Evolutionary conservation across 2,797 vertebrate species (phyloP).

Genomic region (Meriones psammophilus): DNA sequence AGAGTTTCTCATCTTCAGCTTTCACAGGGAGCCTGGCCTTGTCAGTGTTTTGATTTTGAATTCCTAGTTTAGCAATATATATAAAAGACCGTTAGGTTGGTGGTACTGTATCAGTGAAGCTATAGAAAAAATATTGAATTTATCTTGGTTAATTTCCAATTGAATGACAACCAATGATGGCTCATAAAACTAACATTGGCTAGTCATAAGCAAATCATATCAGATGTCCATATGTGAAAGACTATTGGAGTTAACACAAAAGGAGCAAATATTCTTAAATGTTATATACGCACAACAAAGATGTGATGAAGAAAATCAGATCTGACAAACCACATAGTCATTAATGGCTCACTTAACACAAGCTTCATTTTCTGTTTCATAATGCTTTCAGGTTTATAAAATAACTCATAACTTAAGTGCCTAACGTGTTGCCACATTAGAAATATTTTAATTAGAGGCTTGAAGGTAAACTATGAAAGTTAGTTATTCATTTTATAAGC

Average conservation of each 20-base stretch:
- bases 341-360: neutral
- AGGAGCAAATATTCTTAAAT: neutral
- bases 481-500: slow-evolving; percentile 26
- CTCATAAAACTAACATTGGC: neutral
- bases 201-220: slow-evolving; percentile 8
- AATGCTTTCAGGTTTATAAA: slow-evolving; percentile 41
- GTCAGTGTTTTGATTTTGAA: neutral
- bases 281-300: neutral
- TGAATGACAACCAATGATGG: slow-evolving; percentile 16
- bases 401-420: neutral
- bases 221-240: neutral
- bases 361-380: neutral
- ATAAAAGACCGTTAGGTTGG: neutral
- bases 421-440: neutral
- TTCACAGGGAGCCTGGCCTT: neutral
- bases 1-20: neutral
- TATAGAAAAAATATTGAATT: slow-evolving; percentile 27
- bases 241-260: neutral
- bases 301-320: slow-evolving; percentile 10
- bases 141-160: slow-evolving; percentile 1
- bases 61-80: neutral
- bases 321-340: neutral
- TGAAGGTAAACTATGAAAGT: neutral
- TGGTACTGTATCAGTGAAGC: neutral
- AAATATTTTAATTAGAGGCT: neutral